phyloP scores from a whole-genome alignment of 2,888 invertebrate species.

The Apocheima hispidaria region DNA sequence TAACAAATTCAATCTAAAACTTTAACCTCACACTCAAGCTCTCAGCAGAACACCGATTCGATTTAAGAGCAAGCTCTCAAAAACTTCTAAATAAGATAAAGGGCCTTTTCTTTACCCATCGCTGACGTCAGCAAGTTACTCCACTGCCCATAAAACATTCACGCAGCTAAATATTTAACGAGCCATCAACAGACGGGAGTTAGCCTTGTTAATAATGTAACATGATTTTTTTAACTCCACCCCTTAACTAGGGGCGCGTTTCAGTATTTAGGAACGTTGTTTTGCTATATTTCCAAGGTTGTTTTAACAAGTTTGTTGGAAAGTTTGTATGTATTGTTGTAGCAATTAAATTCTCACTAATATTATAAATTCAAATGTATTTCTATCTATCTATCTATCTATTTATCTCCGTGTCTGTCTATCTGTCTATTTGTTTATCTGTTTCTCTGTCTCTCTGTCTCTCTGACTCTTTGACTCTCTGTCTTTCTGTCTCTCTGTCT shows the following conservation, averaged over 20 bases:
- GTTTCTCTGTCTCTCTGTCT: too few species aligned
- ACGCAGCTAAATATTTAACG: conserved; percentile 21
- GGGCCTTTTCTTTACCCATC: conserved; percentile 10
- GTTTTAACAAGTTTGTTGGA: conserved; percentile 11
- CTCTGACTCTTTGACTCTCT: too few species aligned
- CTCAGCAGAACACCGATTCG: not conserved
- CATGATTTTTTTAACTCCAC: conserved; percentile 32
- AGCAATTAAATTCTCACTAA: too few species aligned
- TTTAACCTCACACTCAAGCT: not conserved
- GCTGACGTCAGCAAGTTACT: conserved; percentile 27
- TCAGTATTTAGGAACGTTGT: conserved; percentile 17
- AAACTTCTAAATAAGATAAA: conserved; percentile 18
- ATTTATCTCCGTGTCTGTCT: too few species aligned
- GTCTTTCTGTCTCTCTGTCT: too few species aligned
- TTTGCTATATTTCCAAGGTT: conserved; percentile 5
- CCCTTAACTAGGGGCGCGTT: conserved; percentile 16
- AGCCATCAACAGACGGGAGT: conserved; percentile 26
- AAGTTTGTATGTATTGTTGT: conserved; percentile 1
- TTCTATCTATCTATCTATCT: too few species aligned
- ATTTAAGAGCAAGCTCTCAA: not conserved
- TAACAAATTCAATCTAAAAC: not conserved
- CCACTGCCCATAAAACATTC: conserved; percentile 22
- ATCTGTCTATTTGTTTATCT: too few species aligned
- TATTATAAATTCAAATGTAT: too few species aligned
- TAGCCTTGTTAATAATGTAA: conserved; percentile 31